These are phyloP conservation scores for Blastomussa wellsi DNA, from an alignment of 92 coral and sea anemone genomes.

Conservation along the genomic window DNA sequence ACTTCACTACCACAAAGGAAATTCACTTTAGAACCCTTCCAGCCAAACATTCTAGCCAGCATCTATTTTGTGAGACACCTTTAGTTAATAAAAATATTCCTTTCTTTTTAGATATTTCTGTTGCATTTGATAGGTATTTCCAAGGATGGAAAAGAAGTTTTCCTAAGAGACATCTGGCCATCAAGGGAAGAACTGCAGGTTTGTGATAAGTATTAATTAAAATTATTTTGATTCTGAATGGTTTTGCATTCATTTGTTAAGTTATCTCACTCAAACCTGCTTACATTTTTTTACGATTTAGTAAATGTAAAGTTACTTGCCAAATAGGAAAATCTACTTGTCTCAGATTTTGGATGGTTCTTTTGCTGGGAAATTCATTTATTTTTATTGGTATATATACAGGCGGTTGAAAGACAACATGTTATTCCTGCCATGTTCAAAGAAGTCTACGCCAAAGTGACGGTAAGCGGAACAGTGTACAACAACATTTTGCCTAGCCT, in stretches of 20 bases:
- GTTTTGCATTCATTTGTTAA: no score
- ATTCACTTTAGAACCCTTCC: no score
- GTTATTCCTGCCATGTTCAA: slow-evolving; percentile 98
- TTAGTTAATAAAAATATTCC: no score
- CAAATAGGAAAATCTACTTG: no score
- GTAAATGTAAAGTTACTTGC: no score
- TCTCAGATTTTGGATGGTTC: no score
- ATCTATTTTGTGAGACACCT: no score
- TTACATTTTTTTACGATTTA: no score
- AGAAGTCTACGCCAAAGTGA: slow-evolving; percentile 91
- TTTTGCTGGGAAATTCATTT: background rate
- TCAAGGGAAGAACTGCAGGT: slow-evolving; percentile 96
- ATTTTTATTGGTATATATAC: background rate
- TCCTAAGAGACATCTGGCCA: slow-evolving; percentile 94
- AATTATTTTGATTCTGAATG: no score
- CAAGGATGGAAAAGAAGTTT: slow-evolving; percentile 88
- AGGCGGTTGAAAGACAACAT: slow-evolving; percentile 86
- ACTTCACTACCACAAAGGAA: no score
- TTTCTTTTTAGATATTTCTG: background rate
- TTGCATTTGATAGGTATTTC: slow-evolving; percentile 64
- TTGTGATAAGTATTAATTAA: background rate
- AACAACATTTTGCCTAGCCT: background rate
- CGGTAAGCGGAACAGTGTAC: slow-evolving; percentile 47
- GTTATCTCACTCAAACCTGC: no score
- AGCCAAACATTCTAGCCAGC: no score